Base-by-base conservation (phyloP, 2,888 invertebrate species). In the Heliconius ismenius region DNA sequence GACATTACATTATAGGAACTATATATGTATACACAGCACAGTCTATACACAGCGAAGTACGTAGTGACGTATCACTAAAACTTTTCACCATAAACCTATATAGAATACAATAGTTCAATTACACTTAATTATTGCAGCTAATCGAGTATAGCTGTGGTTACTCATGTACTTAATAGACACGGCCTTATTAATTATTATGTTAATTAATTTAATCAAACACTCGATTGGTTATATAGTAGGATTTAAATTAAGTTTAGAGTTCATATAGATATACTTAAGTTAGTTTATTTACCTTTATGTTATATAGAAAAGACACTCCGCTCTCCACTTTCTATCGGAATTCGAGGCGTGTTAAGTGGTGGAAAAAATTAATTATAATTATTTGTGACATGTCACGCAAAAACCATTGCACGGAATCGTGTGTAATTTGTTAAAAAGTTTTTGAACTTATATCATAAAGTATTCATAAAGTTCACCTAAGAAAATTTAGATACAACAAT, bases 111-210 rank as follows among this genome's bases (percentile, higher is more conserved):
- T 58, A 70, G 28, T 54, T 28, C 54, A 69, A 69, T 49, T 54
- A 49, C 54, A 58, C 3, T n/a, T 54, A 28, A 58, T 54, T 69
- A 69, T 69, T 69, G 21, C n/a, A 32, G 32, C 6, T 69, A n/a
- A 58, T 69, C 32, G 28, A 2, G n/a, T 54, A 32, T 69, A 28
- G 32, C 70, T 70, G 70, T 32, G 70, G 70, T 58, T 70, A 32
- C 32, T 32, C n/a, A n/a, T 70, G n/a, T 70, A 70, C 32, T n/a
- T n/a, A 70, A 70, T 70, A 24, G 32, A 70, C 54, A 70, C n/a
- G 54, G 28, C 70, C n/a, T 58, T 54, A 70, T 70, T 70, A 70
- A 32, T 54, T 70, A 54, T 54, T 49, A 28, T 70, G 32, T 58
- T 70, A 39, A 70, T 54, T 28, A 70, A 70, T 58, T 6, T 13